phyloP scores from a whole-genome alignment of 2,888 invertebrate genomes.

The Phaonia tiefii region DNA sequence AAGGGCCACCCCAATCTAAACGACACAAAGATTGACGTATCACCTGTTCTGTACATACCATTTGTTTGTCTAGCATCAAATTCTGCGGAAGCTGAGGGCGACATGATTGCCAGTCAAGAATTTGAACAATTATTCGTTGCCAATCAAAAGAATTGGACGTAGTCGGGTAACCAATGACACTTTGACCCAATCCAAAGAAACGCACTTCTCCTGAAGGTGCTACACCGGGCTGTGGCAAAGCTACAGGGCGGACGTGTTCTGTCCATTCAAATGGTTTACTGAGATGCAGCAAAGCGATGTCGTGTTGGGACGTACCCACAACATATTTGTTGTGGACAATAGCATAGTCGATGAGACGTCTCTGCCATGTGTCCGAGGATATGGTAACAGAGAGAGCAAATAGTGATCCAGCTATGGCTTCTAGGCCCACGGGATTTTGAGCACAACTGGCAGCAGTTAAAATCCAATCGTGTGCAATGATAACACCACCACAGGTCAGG shows the following conservation, averaged over 20 bases:
- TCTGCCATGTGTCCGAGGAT: constrained; percentile 10
- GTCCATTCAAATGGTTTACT: constrained; percentile 23
- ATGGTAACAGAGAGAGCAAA: not conserved
- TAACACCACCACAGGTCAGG: constrained; percentile 11
- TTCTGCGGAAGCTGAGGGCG: constrained; percentile 7
- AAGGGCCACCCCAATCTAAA: constrained; percentile 6
- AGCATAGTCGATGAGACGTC: constrained; percentile 2
- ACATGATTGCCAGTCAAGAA: constrained; percentile 21
- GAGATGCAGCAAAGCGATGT: constrained; percentile 26
- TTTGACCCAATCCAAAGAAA: constrained; percentile 26
- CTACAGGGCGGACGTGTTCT: constrained; percentile 13
- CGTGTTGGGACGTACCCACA: not conserved
- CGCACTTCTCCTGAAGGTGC: constrained; percentile 1
- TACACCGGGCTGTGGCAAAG: not conserved
- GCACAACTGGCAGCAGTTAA: constrained; percentile 34
- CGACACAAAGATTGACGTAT: constrained; percentile 26
- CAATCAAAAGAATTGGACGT: not conserved
- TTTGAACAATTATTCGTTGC: not conserved
- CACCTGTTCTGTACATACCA: constrained; percentile 25
- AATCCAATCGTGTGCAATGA: constrained; percentile 8
- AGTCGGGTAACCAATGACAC: constrained; percentile 5
- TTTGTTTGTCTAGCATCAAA: not conserved
- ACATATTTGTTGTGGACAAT: constrained; percentile 19
- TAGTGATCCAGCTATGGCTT: not conserved
- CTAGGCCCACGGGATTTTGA: constrained; percentile 11